Base-by-base conservation (phyloP, 2,797 vertebrate genomes). In the Ctenosaura bakeri region DNA sequence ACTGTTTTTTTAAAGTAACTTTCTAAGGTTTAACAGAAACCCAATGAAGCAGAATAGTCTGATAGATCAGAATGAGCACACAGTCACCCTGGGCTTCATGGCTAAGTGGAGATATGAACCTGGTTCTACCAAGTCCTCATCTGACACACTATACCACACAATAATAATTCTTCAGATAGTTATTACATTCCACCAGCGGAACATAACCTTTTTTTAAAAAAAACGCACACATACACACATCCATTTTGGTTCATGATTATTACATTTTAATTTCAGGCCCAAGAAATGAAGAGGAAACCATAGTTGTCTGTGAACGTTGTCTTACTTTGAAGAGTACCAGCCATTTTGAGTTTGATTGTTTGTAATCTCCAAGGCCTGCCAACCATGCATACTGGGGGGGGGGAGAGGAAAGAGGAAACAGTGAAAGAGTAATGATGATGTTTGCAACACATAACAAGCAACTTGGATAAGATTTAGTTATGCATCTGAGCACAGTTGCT, bases 361-460 rank as follows among this genome's bases (percentile, higher is more conserved):
- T 56, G 13, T 10, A 66, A 87, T 35, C 62, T 80, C 8, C 38
- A 83, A 83, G 1, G 62, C 38, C 1, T 26, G 42, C 29, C 77
- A 0, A 9, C 83, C 87, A 6, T 29, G 26, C 24, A 38, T 26
- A 26, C 7, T 4, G 10, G 66, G 29, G 66, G 10, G 9, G 46
- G 16, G 42, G 26, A 78, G 24, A 10, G 83, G 38, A 59, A 85
- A 26, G 35, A 22, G 42, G 26, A 46, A 14, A 56, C 32, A 42
- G 62, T n/a, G n/a, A 38, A 84, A 26, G 50, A 50, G 56, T 74
- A 54, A n/a, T 77, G 87, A 89, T 91, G 0, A 29, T 88, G 79
- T 46, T 92, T 79, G 90, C 89, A 91, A 92, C 89, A 93, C 85
- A 84, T 59, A 81, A 86, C 91, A 83, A 94, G 84, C 16, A 91